These are phyloP conservation scores for Xenentodon cancila DNA, from an alignment of 2,797 vertebrate species.

Conservation along the genomic window DNA sequence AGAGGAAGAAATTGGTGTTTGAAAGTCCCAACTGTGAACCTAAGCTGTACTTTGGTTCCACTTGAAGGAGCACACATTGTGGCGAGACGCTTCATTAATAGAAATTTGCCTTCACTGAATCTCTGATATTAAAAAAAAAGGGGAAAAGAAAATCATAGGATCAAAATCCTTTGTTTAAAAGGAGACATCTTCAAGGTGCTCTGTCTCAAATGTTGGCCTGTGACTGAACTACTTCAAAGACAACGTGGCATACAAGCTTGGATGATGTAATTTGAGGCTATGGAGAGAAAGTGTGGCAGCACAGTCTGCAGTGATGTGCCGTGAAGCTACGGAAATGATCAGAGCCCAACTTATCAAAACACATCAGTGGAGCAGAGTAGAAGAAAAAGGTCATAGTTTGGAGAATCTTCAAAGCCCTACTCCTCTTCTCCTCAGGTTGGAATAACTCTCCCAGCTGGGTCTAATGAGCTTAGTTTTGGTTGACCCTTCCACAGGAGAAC, in stretches of 20 bases:
- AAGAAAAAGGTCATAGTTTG: slow-evolving; percentile 73
- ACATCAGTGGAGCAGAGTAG: slow-evolving; percentile 66
- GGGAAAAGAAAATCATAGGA: not conserved
- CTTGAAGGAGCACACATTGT: slow-evolving; percentile 44
- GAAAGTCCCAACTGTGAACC: slow-evolving; percentile 64
- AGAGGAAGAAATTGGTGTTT: slow-evolving; percentile 53
- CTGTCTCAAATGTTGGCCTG: slow-evolving; percentile 25
- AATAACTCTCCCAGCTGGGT: slow-evolving; percentile 46
- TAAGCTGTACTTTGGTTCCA: slow-evolving; percentile 68
- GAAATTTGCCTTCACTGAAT: slow-evolving; percentile 34
- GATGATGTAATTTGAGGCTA: slow-evolving; percentile 69
- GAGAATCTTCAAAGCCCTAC: slow-evolving; percentile 73
- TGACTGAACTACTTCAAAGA: slow-evolving; percentile 64
- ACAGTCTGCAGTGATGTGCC: slow-evolving; percentile 50
- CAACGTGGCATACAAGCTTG: slow-evolving; percentile 54
- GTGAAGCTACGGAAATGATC: slow-evolving; percentile 64
- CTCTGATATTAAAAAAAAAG: slow-evolving; percentile 5
- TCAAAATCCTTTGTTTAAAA: slow-evolving; percentile 30
- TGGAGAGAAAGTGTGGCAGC: slow-evolving; percentile 66
- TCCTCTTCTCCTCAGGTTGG: slow-evolving; percentile 59
- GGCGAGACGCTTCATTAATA: slow-evolving; percentile 37
- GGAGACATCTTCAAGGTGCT: slow-evolving; percentile 8
- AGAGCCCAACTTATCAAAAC: slow-evolving; percentile 77
- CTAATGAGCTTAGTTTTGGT: slow-evolving; percentile 68
- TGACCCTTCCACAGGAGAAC: slow-evolving; percentile 33